phyloP scores from a whole-genome alignment of 2,113 vertebrate genomes.

The Dasyornis broadbenti region DNA sequence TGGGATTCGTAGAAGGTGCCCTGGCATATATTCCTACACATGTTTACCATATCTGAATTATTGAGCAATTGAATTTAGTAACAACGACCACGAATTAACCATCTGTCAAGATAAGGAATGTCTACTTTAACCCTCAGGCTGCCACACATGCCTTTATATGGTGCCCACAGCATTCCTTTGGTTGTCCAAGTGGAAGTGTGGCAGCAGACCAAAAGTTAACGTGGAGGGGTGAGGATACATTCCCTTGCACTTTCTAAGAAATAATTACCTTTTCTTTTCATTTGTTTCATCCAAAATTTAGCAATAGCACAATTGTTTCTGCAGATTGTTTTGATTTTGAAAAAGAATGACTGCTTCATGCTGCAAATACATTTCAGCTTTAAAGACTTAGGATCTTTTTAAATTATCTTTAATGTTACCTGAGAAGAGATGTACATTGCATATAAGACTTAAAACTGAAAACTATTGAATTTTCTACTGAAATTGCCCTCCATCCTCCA shows the following conservation, averaged over 20 bases:
- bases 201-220: conserved; percentile 2
- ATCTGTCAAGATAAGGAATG: conserved; percentile 50
- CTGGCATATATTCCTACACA: conserved; percentile 46
- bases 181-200: neutral
- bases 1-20: conserved; percentile 9
- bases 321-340: conserved; percentile 29
- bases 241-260: neutral
- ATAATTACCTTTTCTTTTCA: neutral
- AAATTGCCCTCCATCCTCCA: neutral
- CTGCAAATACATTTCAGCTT: neutral
- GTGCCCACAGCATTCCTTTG: conserved; percentile 7
- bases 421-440: neutral
- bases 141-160: conserved; percentile 2
- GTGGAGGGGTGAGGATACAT: neutral
- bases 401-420: neutral
- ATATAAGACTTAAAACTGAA: neutral
- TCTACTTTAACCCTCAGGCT: conserved; percentile 23
- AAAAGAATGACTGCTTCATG: neutral
- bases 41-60: conserved; percentile 50
- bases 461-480: neutral
- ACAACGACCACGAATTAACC: conserved; percentile 54
- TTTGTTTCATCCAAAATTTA: neutral
- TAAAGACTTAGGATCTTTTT: neutral
- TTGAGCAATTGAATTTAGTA: conserved; percentile 45
- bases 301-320: neutral